Percentiles rank a stretch among this genome's conserved stretches.
Conservation (phyloP, 2,113 vertebrate species). For the Promerops cafer region DNA sequence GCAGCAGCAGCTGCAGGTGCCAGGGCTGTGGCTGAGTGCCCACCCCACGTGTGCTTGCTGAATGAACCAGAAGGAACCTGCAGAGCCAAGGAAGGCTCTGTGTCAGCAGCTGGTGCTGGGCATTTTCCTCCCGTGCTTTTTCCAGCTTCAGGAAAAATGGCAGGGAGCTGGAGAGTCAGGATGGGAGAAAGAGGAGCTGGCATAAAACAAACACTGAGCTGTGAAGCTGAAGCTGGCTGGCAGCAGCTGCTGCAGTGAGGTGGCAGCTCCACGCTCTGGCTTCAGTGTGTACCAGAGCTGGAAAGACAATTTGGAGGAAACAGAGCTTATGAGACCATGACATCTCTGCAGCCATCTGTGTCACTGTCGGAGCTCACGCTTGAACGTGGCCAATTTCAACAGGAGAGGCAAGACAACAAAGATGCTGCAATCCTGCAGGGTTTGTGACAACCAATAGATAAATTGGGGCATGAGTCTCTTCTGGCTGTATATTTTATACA, state of each 20-base stretch:
- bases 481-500: neutral
- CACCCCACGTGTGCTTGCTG: accelerated
- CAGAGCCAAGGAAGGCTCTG: neutral
- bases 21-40: neutral
- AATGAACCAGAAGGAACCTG: neutral
- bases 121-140: neutral
- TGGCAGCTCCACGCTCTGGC: neutral
- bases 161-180: neutral
- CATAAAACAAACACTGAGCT: neutral
- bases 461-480: neutral
- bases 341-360: neutral
- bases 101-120: neutral
- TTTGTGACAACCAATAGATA: neutral
- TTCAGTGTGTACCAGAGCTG: neutral
- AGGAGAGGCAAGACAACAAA: neutral
- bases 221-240: neutral
- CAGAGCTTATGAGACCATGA: neutral
- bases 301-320: neutral
- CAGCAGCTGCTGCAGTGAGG: neutral
- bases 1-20: neutral
- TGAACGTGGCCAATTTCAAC: neutral
- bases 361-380: neutral
- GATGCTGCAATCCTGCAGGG: neutral
- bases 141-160: neutral
- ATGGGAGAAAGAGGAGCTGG: neutral